Evolutionary conservation across 2,113 vertebrate species (phyloP).

Genomic region (Sceloporus tristichus): DNA sequence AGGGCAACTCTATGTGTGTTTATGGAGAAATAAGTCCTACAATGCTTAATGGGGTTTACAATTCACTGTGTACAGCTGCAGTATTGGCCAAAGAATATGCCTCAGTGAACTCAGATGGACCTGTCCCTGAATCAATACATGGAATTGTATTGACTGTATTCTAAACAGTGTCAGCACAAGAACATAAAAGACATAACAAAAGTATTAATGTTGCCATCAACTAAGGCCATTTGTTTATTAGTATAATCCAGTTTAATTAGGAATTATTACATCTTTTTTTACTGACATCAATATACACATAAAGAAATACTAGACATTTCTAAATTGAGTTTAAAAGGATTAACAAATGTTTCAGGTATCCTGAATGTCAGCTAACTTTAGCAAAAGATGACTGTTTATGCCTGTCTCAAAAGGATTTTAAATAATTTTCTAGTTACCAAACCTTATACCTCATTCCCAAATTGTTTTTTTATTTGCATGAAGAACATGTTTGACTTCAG

Average conservation of each 20-base stretch:
- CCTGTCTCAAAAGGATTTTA: too few species aligned
- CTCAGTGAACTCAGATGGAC: not conserved
- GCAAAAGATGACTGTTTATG: too few species aligned
- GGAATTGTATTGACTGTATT: not conserved
- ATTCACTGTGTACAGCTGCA: not conserved
- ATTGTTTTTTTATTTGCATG: not conserved
- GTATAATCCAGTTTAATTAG: not conserved
- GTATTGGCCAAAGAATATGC: not conserved
- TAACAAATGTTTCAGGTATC: too few species aligned
- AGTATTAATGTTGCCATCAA: not conserved
- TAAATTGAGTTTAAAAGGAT: too few species aligned
- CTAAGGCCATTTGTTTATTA: not conserved
- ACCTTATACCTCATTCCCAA: too few species aligned
- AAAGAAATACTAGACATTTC: too few species aligned
- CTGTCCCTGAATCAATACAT: not conserved
- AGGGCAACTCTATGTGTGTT: too few species aligned
- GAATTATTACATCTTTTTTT: not conserved
- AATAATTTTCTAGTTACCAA: too few species aligned
- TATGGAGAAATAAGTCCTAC: too few species aligned
- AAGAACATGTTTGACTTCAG: not conserved
- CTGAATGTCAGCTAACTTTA: too few species aligned
- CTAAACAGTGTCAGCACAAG: not conserved
- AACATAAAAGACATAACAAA: not conserved
- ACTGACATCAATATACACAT: too few species aligned
- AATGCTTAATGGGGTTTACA: not conserved